Conservation (phyloP, 2,888 invertebrate species). For the Flabesymbios commensalis region DNA sequence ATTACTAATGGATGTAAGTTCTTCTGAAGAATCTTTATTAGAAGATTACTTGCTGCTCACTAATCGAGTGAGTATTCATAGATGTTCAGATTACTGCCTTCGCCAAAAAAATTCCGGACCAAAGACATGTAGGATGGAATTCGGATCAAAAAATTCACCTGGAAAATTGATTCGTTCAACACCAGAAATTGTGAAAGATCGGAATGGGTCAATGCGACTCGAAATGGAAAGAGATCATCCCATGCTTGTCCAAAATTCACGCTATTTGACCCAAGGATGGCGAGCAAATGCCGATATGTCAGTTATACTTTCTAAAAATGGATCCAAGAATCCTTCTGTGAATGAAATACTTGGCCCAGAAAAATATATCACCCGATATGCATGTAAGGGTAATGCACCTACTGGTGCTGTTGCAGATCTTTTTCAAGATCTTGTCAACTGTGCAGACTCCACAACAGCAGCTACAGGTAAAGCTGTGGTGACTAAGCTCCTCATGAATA, state of each 20-base stretch:
- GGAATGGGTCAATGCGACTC: slow-evolving; percentile 31
- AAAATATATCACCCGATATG: slow-evolving; percentile 28
- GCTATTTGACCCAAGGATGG: slow-evolving; percentile 34
- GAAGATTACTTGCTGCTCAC: slow-evolving; percentile 31
- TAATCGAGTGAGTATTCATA: slow-evolving; percentile 32
- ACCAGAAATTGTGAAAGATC: slow-evolving; percentile 31
- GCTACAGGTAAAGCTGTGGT: slow-evolving; percentile 23
- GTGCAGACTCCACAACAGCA: background rate
- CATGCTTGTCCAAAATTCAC: slow-evolving; percentile 33
- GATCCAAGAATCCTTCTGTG: slow-evolving; percentile 31
- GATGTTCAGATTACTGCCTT: slow-evolving; percentile 33
- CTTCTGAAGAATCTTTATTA: slow-evolving; percentile 27
- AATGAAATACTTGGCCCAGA: slow-evolving; percentile 30
- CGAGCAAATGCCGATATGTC: slow-evolving; percentile 36
- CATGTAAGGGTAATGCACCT: slow-evolving; percentile 38
- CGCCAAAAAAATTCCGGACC: background rate
- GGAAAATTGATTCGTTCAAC: slow-evolving; percentile 11
- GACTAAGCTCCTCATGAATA: slow-evolving; percentile 31
- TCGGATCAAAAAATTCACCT: slow-evolving; percentile 21
- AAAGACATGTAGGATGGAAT: slow-evolving; percentile 33
- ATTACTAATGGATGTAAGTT: slow-evolving; percentile 33
- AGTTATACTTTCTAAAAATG: slow-evolving; percentile 34
- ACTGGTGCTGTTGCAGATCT: slow-evolving; percentile 31
- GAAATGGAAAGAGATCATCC: slow-evolving; percentile 39
- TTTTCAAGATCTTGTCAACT: slow-evolving; percentile 17